Conservation (phyloP, 2,113 vertebrate species). For the Nansenia antarctica region DNA sequence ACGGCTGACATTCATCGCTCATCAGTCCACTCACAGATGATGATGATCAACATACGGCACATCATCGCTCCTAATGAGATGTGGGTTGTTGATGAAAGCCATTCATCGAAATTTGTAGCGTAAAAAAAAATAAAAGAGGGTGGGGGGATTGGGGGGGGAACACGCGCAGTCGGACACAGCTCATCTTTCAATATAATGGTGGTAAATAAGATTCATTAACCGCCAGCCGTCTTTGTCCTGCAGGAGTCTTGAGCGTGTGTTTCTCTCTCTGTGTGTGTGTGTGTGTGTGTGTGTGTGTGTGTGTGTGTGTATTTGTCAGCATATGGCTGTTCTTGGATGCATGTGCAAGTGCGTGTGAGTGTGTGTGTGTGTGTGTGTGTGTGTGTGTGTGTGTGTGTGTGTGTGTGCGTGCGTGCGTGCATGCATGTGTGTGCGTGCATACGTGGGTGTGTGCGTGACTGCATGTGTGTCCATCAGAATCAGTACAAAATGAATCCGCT, state of each 20-base stretch:
- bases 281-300: background rate
- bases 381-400: conserved; percentile 29
- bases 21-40: conserved; percentile 77
- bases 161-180: conserved; percentile 61
- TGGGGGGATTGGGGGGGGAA: background rate
- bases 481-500: conserved; percentile 44
- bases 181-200: conserved; percentile 76
- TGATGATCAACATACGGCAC: conserved; percentile 77
- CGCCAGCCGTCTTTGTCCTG: conserved; percentile 69
- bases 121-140: conserved; percentile 53
- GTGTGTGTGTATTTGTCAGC: conserved; percentile 10
- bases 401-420: conserved; percentile 23
- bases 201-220: conserved; percentile 78
- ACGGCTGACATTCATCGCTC: conserved; percentile 73
- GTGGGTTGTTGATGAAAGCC: conserved; percentile 77
- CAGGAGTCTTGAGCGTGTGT: conserved; percentile 46
- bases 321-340: conserved; percentile 15
- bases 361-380: conserved; percentile 20
- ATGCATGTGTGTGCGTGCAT: conserved; percentile 27
- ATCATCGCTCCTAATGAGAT: conserved; percentile 75
- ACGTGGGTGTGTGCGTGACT: conserved; percentile 24
- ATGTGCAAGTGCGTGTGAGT: conserved; percentile 28
- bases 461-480: conserved; percentile 36
- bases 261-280: background rate
- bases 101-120: conserved; percentile 71